phyloP scores from a whole-genome alignment of 2,113 vertebrate genomes.

The Anguilla japonica region DNA sequence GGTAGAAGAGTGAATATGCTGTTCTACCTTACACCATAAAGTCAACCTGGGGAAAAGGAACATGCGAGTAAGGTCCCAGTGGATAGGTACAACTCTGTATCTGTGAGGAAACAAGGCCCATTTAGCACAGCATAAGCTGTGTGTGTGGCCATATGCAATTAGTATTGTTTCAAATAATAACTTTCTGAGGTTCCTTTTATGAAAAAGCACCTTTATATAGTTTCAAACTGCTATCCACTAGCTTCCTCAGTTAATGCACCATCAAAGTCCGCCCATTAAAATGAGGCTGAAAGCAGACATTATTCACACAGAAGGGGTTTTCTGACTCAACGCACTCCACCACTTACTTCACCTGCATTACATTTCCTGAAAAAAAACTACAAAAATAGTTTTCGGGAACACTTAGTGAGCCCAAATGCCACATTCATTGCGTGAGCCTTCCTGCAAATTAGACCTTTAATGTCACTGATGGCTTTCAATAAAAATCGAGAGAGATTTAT shows the following conservation, averaged over 20 bases:
- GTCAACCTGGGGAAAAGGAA: neutral
- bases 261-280: conserved; percentile 57
- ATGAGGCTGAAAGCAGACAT: conserved; percentile 23
- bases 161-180: conserved; percentile 48
- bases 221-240: conserved; percentile 51
- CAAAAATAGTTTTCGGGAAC: neutral
- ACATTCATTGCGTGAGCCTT: neutral
- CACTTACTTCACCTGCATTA: conserved; percentile 48
- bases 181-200: conserved; percentile 31
- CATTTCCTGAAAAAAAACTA: conserved; percentile 35
- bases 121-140: conserved; percentile 35
- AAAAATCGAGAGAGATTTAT: conserved; percentile 15
- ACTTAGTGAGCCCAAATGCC: neutral
- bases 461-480: conserved; percentile 19
- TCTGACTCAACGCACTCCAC: conserved; percentile 43
- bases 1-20: neutral
- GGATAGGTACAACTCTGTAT: neutral
- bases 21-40: neutral
- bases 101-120: neutral
- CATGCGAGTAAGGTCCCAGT: neutral
- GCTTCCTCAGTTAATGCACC: conserved; percentile 24
- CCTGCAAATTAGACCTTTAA: neutral
- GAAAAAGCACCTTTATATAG: conserved; percentile 51
- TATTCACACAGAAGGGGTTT: conserved; percentile 52
- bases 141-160: conserved; percentile 39